phyloP scores from a whole-genome alignment of 2,888 invertebrate species.

The Lithophane ornitopus region DNA sequence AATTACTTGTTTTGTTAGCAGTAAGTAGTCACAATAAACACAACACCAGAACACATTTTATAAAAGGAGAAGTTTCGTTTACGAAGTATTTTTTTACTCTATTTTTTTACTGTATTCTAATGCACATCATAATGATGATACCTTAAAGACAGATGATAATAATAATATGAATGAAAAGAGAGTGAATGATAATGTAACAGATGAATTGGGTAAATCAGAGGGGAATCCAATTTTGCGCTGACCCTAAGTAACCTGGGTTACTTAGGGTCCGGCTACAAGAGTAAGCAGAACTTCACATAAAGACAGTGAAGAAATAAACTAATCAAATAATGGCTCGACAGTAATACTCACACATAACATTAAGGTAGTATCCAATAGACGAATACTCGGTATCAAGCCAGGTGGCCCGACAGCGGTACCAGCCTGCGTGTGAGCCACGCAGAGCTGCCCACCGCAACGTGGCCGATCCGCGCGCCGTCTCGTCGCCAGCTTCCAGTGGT shows the following conservation, averaged over 20 bases:
- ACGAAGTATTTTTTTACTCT: neutral
- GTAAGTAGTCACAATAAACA: neutral
- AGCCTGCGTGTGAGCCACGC: conserved; percentile 95
- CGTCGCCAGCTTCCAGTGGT: conserved; percentile 74
- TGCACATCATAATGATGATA: neutral
- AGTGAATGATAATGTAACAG: neutral
- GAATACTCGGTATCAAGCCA: conserved; percentile 96
- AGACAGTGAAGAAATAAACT: neutral
- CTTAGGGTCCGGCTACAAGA: neutral
- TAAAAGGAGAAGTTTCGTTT: neutral
- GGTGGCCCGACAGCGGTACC: conserved; percentile 97
- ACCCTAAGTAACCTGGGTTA: neutral
- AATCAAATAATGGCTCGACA: neutral
- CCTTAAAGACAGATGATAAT: neutral
- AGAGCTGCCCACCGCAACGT: conserved; percentile 96
- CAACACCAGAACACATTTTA: no score
- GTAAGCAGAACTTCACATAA: neutral
- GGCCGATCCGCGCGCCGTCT: conserved; percentile 83
- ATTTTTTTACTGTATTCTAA: neutral
- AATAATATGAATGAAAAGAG: neutral
- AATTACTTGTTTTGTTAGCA: conserved; percentile 5
- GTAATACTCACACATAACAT: conserved; percentile 95
- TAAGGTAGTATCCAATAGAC: conserved; percentile 97
- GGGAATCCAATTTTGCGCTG: neutral
- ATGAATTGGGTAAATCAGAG: neutral